Percentiles rank a stretch among this genome's conserved stretches.
phyloP scores from a whole-genome alignment of 2,113 vertebrate genomes.

The Gymnarchus niloticus region DNA sequence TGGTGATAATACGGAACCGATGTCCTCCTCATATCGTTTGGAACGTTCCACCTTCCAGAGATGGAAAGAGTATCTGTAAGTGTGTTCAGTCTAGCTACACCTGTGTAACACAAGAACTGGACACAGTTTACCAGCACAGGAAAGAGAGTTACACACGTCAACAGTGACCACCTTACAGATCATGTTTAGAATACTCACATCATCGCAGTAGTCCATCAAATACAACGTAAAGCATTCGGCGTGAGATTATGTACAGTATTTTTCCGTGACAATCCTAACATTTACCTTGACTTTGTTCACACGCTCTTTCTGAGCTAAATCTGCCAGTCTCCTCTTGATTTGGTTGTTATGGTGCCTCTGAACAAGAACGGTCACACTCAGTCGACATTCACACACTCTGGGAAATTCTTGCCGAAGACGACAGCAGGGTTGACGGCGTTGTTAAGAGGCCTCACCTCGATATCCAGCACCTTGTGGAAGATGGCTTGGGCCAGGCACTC shows the following conservation, averaged over 20 bases:
- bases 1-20: constrained; percentile 55
- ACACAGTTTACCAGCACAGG: not conserved
- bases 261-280: too few species aligned
- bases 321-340: constrained; percentile 69
- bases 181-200: not conserved
- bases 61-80: not conserved
- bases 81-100: not conserved
- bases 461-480: constrained; percentile 79
- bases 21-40: constrained; percentile 56
- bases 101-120: not conserved
- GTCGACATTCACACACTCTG: constrained; percentile 25
- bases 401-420: not conserved
- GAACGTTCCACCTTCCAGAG: constrained; percentile 61
- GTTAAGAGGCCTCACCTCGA: constrained; percentile 66
- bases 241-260: too few species aligned
- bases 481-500: constrained; percentile 79
- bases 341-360: constrained; percentile 75
- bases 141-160: not conserved
- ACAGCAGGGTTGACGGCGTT: not conserved
- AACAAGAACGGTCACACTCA: constrained; percentile 1
- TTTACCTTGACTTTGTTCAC: constrained; percentile 74
- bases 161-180: not conserved
- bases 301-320: constrained; percentile 59
- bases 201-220: not conserved
- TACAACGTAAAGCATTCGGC: not conserved